These are phyloP conservation scores for Rutilus rutilus DNA, from an alignment of 2,113 vertebrate species.

Conservation along the genomic window DNA sequence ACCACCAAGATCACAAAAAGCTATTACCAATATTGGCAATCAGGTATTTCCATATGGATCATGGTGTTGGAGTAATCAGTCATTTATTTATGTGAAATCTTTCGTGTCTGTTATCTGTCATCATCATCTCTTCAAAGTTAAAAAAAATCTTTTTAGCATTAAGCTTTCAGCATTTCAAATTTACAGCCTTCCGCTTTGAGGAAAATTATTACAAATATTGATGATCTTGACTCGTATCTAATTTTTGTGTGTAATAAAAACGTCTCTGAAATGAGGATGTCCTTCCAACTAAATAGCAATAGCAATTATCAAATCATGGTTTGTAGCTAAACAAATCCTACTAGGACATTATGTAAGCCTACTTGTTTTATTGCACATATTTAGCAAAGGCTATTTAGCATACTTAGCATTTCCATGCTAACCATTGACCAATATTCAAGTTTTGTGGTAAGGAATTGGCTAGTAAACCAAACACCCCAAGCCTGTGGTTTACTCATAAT, in stretches of 20 bases:
- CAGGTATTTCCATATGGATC: not conserved
- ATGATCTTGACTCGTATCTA: not conserved
- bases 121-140: not conserved
- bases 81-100: too few relatives aligned
- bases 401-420: not conserved
- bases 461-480: not conserved
- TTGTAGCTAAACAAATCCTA: not conserved
- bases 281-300: not conserved
- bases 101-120: not conserved
- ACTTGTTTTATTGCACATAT: not conserved
- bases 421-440: not conserved
- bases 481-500: constrained; percentile 6
- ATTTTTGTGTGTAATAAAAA: too few relatives aligned
- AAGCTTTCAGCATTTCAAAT: not conserved
- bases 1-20: not conserved
- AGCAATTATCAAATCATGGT: not conserved
- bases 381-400: not conserved
- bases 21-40: not conserved
- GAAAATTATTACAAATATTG: not conserved
- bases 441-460: not conserved
- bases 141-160: not conserved
- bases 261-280: not conserved
- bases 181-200: not conserved
- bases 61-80: too few relatives aligned
- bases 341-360: not conserved